These are phyloP conservation scores for Pangasius larnaudii DNA, from an alignment of 2,797 vertebrate species.

Conservation along the genomic window DNA sequence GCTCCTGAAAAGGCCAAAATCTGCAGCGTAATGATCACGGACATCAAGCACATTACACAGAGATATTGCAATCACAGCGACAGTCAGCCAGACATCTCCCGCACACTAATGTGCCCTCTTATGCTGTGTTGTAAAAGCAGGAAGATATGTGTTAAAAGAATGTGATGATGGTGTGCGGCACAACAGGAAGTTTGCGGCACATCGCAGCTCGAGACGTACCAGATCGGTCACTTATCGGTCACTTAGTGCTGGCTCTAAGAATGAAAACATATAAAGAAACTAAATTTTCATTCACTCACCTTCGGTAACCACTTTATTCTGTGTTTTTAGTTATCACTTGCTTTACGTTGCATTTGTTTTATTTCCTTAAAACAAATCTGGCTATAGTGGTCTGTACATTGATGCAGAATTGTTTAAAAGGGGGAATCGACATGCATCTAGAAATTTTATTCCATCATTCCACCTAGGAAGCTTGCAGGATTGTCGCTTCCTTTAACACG, in stretches of 20 bases:
- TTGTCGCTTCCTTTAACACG: not conserved
- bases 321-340: not conserved
- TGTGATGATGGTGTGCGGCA: not conserved
- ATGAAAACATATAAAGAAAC: not conserved
- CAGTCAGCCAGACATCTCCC: not conserved
- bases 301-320: not conserved
- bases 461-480: not conserved
- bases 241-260: not conserved
- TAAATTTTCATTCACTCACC: not conserved
- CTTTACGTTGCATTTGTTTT: not conserved
- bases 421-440: not conserved
- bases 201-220: not conserved
- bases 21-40: not conserved
- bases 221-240: not conserved
- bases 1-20: not conserved
- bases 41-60: not conserved
- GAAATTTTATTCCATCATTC: not conserved
- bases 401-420: not conserved
- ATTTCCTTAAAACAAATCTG: not conserved
- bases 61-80: not conserved
- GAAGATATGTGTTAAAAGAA: not conserved
- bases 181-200: not conserved
- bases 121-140: not conserved
- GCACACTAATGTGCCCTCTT: not conserved
- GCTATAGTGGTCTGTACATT: not conserved